These are phyloP conservation scores for Eciton burchellii DNA, from an alignment of 1,140 invertebrate species.

Conservation along the genomic window DNA sequence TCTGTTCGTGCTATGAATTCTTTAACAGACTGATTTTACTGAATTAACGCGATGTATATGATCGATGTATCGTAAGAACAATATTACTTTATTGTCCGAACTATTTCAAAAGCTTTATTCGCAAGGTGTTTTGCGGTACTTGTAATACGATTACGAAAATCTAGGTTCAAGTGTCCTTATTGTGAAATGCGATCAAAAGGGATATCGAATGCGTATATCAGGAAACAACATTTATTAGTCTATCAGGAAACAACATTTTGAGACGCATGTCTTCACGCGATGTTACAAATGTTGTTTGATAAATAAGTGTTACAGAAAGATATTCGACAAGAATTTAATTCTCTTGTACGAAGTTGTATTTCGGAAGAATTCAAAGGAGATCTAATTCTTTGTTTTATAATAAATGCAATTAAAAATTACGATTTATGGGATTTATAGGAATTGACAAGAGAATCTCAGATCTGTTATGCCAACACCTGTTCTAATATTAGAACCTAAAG, in stretches of 20 bases:
- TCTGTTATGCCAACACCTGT: no score
- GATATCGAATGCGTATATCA: slow-evolving; percentile 74
- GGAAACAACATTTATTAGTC: no score
- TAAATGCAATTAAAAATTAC: no score
- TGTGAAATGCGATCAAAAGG: slow-evolving; percentile 80
- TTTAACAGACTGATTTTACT: background rate
- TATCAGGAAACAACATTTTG: slow-evolving; percentile 67
- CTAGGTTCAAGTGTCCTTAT: slow-evolving; percentile 84
- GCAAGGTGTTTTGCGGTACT: slow-evolving; percentile 82
- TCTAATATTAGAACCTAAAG: no score
- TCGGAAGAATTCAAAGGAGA: no score
- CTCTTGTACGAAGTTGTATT: background rate
- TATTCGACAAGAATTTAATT: background rate
- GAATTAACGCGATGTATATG: slow-evolving; percentile 37
- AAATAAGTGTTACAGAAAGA: slow-evolving; percentile 40
- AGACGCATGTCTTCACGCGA: slow-evolving; percentile 60
- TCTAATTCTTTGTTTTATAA: no score
- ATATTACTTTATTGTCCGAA: slow-evolving; percentile 78
- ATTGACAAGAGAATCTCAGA: no score
- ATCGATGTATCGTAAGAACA: slow-evolving; percentile 1
- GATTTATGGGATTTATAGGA: no score
- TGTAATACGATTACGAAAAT: slow-evolving; percentile 88
- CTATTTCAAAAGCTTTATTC: slow-evolving; percentile 81
- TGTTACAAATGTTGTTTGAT: no score
- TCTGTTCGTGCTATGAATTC: background rate